Base-by-base conservation (phyloP, 2,888 invertebrate genomes). In the Pandemis corylana region DNA sequence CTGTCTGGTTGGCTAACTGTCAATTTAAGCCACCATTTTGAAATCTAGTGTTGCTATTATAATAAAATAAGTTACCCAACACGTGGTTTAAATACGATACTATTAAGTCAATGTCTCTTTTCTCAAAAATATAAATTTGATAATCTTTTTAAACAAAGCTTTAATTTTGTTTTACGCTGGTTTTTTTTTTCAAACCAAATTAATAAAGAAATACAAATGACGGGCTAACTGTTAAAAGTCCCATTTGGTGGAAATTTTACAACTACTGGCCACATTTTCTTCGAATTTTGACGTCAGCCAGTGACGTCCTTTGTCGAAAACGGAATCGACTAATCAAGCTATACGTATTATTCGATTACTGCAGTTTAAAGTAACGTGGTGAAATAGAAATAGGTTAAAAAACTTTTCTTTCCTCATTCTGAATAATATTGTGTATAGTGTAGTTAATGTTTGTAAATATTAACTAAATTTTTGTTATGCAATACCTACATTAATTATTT, bases 21-120 rank as follows among this genome's bases (percentile, higher is more conserved):
- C 80, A 78, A 79, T 78, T 78, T 79, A 79, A 81, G 83, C 80
- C 88, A 88, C 89, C 91, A 92, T 92, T 77, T 90, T 91, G 79
- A 75, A 78, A 77, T 77, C 65, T 3, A 63, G 80, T 85, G 87
- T 85, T 90, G 85, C 86, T 80, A 83, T 65, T 73, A 7, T 0
- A 44, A 64, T 28, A 15, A 41, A 77, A 71, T 20, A 51, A n/a
- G 10, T 74, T 41, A 62, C 76, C 59, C 76, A 59, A 56, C 41
- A 10, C 61, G 13, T 36, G 53, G 42, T 15, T 72, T 61, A 68
- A 75, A 75, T 70, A 75, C 44, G 7, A 49, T 51, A 49, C n/a
- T 51, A 49, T 20, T 51, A 44, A n/a, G 51, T 51, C n/a, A 51
- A 13, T 51, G 13, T 51, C 2, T 51, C n/a, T 13, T 5, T 51